Base-by-base conservation (phyloP, 23 tunicate genomes). In the Clavelina lepadiformis region DNA sequence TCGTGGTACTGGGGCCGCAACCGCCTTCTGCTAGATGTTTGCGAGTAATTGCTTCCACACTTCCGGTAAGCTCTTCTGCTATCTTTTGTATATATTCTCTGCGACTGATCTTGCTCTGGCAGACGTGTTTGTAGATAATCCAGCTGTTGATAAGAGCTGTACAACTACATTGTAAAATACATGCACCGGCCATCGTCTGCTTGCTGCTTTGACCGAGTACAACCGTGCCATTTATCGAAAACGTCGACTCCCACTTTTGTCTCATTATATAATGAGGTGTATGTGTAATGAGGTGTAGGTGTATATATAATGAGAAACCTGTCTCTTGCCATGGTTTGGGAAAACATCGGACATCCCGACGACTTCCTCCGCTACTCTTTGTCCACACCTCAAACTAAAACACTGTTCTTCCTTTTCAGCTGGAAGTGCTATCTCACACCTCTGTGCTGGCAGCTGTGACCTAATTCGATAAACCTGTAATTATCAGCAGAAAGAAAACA, bases 1-100 rank as follows among this genome's bases (percentile, higher is more conserved):
- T 63, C 29, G 51, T 63, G 51, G 7, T 23, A 22, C 8, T 37
- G 50, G 69, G 27, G 29, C 69, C 23, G 38, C 23, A 63, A 35
- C 22, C 51, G 15, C 38, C 51, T 63, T 63, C 51, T 15, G 69
- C 69, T 35, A 15, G 51, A 6, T 51, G 69, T 63, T 35, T 63
- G 27, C 69, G 69, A 63, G 69, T 11, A 11, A 63, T 51, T 7
- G 51, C 38, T 37, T 51, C 5, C 27, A 33, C 50, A 63, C 69
- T 63, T 63, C 69, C 69, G 38, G 69, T 63, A 51, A 63, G 50
- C 69, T 63, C 69, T 63, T 63, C 69, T 63, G 69, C 69, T 35
- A 37, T 33, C 69, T 11, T 63, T 37, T 63, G 69, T 37, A 37
- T 37, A 23, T 5, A 37, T 63, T 35, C 69, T 63, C 69, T 63